phyloP scores from a whole-genome alignment of 92 coral and sea anemone genomes.

The Plumapathes pennacea region DNA sequence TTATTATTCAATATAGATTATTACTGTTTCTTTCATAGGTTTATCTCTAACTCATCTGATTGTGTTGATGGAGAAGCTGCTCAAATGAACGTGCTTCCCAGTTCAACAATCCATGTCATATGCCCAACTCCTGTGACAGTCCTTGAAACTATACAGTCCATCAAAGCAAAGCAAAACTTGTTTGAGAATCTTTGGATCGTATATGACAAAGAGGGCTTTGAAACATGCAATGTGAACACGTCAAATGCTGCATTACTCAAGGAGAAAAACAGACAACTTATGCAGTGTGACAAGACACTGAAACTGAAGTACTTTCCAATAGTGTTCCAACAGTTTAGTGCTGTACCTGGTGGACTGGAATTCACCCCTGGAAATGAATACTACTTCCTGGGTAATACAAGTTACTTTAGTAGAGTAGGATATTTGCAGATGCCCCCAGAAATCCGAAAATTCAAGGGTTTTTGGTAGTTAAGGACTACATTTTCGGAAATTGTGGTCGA shows the following conservation, averaged over 20 bases:
- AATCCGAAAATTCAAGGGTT: too few relatives aligned
- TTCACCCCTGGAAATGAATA: constrained; percentile 1
- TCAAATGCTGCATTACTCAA: background rate
- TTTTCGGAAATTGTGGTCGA: too few relatives aligned
- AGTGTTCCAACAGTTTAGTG: constrained; percentile 8
- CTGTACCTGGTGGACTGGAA: background rate
- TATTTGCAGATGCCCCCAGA: too few relatives aligned
- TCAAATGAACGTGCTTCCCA: constrained; percentile 9
- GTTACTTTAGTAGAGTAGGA: too few relatives aligned
- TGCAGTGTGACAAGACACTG: background rate
- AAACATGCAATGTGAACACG: constrained; percentile 1
- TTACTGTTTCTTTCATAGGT: too few relatives aligned
- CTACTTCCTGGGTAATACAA: constrained; percentile 22
- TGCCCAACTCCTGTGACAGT: constrained; percentile 18
- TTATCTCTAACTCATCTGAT: background rate
- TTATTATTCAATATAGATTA: too few relatives aligned
- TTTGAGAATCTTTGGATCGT: constrained; percentile 28
- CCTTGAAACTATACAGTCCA: constrained; percentile 11
- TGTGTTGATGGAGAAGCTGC: constrained; percentile 7
- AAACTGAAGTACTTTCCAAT: background rate
- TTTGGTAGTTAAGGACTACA: too few relatives aligned
- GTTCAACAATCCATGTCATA: constrained; percentile 2
- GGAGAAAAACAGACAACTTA: background rate
- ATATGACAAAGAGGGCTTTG: constrained; percentile 5
- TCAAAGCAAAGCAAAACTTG: constrained; percentile 3